These are phyloP conservation scores for Ia io DNA, from an alignment of 2,113 vertebrate species.

Conservation along the genomic window DNA sequence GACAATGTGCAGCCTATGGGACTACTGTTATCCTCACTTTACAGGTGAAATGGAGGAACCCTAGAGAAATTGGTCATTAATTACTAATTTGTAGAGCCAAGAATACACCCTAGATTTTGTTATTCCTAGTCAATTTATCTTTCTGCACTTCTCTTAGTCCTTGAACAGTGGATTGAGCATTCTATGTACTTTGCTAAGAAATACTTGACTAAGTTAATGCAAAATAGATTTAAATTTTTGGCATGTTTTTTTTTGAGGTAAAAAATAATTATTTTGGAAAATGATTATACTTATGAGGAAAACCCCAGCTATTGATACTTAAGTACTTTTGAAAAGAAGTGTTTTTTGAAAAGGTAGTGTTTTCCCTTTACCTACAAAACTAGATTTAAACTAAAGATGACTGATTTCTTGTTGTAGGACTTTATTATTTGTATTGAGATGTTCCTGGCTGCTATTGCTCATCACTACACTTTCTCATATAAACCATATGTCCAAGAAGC, in stretches of 20 bases:
- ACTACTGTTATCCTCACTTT: not conserved
- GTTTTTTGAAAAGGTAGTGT: not conserved
- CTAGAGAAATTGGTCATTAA: not conserved
- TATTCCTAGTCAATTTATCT: not conserved
- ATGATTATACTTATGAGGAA: not conserved
- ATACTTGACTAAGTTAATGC: not conserved
- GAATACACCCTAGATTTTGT: not conserved
- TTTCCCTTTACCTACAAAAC: not conserved
- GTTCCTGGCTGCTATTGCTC: slow-evolving; percentile 97
- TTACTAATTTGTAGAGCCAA: not conserved
- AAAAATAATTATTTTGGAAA: slow-evolving; percentile 6
- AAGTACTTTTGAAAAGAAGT: not conserved
- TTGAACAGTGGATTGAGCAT: not conserved
- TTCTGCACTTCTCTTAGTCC: not conserved
- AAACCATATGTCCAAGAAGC: slow-evolving; percentile 97
- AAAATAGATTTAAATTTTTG: not conserved
- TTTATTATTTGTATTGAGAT: slow-evolving; percentile 99
- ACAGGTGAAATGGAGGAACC: not conserved
- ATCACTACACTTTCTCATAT: slow-evolving; percentile 97
- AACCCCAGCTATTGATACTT: not conserved
- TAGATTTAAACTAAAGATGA: not conserved
- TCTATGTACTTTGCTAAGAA: not conserved
- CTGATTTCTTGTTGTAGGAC: slow-evolving; percentile 84
- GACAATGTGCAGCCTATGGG: not conserved
- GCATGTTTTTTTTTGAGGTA: not conserved